Base-by-base conservation (phyloP, 2,888 invertebrate species). In the Drosophila trichaetosa region DNA sequence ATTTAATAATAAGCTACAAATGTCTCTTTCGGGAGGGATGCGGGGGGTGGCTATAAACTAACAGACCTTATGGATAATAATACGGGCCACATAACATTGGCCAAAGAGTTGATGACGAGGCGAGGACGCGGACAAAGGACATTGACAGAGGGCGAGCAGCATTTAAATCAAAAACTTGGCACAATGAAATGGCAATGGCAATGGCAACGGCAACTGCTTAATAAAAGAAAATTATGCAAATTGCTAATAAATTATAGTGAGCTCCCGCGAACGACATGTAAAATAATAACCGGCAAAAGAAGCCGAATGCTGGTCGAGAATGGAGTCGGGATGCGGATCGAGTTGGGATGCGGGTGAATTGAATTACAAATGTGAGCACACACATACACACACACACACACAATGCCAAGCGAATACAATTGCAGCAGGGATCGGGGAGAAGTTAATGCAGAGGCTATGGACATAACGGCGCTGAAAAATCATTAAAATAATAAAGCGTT, bases 181-280 rank as follows among this genome's bases (percentile, higher is more conserved):
- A 73, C 69, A 75, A 79, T 72, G 83, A 78, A 70, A 73, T 24
- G 21, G 73, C 83, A 75, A 77, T 73, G 27, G 27, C 27, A 89
- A 82, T 67, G 34, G 74, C 83, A 75, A 76, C 72, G 80, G 68
- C 76, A 85, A 87, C 69, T 84, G 83, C 84, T 83, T 85, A 73
- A 90, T 89, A 76, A 89, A 86, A 80, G 83, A 90, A 90, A 90
- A 89, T 87, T 87, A 87, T 87, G 87, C 87, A 90, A 87, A 87
- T 87, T 87, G 88, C 91, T 87, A 87, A 87, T 87, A 89, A 90
- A 90, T 87, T 87, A 89, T 85, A 85, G 88, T 84, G 81, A 82
- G 73, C 84, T 46, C 46, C 73, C 81, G 72, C 85, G 73, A 87
- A 70, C 89, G 84, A 87, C 85, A 90, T 90, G 90, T 86, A 90